Evolutionary conservation across 1,140 invertebrate species (phyloP), one percentile per base, ranked within the genome.

Genomic region (Pseudomyrmex pallidus): DNA sequence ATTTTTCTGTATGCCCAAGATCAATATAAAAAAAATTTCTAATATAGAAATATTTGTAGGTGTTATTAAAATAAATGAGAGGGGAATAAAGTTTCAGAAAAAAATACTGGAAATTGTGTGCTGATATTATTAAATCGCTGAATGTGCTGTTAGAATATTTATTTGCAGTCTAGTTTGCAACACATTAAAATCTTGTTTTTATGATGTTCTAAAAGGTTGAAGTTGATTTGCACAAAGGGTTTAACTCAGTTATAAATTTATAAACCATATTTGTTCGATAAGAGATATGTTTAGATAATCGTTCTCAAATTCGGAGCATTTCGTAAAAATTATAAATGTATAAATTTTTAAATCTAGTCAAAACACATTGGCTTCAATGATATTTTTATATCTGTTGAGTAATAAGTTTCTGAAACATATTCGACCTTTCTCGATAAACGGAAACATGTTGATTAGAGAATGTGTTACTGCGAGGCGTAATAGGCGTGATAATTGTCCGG

Each of bases 341-440:
- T 85, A 87, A 90, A 5, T 4, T 90, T 93, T 92, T 90, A 91
- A 93, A 92, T 92, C 91, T 89, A 93, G 89, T 90, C 88, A 90
- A 89, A 92, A 94, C 90, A 92, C 91, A 94, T 90, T 90, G 90
- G 89, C 92, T 91, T 88, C 89, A 90, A 90, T 87, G 89, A 93
- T 93, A 93, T 90, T 90, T 35, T 92, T 93, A 92, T 94, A 20
- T 70, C 61, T 74, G 92, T 86, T 91, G 90, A 92, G 90, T 91
- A 91, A 92, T 93, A 93, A 91, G 90, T 90, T 7, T 12, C 25
- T 5, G 25, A 0, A 89, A 89, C 90, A 94, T 93, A 90, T 93
- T 91, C 92, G 93, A 93, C 92, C 92, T 94, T 93, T 93, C 88
- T 74, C 83, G 92, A 94, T 94, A 94, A 94, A 87, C 84, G 85